Evolutionary conservation across 2,888 invertebrate species (phyloP), one percentile per base, ranked within the genome.

Genomic region (Plutella xylostella): DNA sequence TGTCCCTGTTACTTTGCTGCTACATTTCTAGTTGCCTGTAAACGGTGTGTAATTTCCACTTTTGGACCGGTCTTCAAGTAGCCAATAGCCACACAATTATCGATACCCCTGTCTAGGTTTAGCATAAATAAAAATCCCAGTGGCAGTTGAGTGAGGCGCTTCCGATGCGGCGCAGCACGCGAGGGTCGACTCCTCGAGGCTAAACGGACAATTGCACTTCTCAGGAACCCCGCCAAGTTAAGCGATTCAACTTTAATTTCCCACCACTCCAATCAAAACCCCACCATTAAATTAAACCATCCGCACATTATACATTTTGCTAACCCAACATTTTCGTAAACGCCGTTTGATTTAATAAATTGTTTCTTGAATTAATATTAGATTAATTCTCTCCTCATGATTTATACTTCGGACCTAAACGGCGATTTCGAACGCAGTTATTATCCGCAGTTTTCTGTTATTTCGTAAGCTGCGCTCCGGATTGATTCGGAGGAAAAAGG

Each of bases 251-350:
- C 65, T 71, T 71, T 77, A 72, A 80, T 72, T 76, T 63, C 66
- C 66, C 55, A 60, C 63, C 65, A 62, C 60, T 58, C 61, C 54
- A 51, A 57, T 51, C 51, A 52, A 51, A 73, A 72, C 75, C 42
- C 77, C 57, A 60, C 75, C 67, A 82, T 82, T 74, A 78, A 69
- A 72, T 66, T 72, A 76, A 78, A 79, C 71, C 35, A 71, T 73
- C 68, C 68, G 66, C 67, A 66, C 68, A 74, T 78, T 78, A 79
- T 70, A 69, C 70, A 67, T 73, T 80, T 79, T 70, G 65, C 66
- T 63, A 57, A 68, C 63, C 68, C 63, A 61, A 57, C 71, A 77
- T 76, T 82, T 79, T 69, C 54, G 52, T 59, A 55, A 55, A 63
- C 61, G 63, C 65, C 67, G 65, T 74, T 75, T 75, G 63, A 72